Evolutionary conservation across 2,888 invertebrate species (phyloP), one percentile per base, ranked within the genome.

Genomic region (Spodoptera exigua): DNA sequence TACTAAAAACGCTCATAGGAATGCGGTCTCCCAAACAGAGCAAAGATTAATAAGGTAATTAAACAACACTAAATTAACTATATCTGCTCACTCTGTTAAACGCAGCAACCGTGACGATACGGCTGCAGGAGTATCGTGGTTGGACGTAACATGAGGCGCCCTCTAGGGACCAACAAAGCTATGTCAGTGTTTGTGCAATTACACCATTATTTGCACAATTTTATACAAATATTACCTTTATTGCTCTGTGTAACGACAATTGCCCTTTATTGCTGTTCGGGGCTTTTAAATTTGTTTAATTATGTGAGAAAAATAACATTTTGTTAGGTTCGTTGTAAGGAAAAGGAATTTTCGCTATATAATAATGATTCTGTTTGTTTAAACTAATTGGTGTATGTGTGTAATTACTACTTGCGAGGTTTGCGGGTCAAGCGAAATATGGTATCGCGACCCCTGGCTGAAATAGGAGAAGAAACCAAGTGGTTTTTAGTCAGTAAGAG

Each of bases 151-250:
- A 46, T 52, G 56, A 41, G 37, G 39, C 47, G 52, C 57, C 61
- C 75, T 45, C 75, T 17, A 49, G 75, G 65, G 69, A 61, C 21
- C 12, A 51, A 53, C 66, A 66, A 61, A 57, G 34, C 55, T 41
- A 56, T 57, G 71, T 71, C 56, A 57, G 61, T 44, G 40, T 71
- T 53, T 61, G 66, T 40, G 36, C 61, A 66, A 71, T 66, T 61
- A 70, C 54, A 51, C 41, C 32, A 66, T 66, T 71, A 70, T 70
- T 70, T 70, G 71, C 46, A 46, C 47, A 55, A 51, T 60, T 64
- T 53, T 16, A 52, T 43, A 44, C 61, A 57, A 66, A 70, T 54
- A 51, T 53, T 70, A 49, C 40, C n/a, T 35, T 45, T 32, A 17
- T 62, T 66, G 47, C 55, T 37, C 37, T 34, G 17, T 13, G 11